A percentile compares a stretch with the other conserved stretches of the same genome.
Evolutionary conservation across 92 coral and sea anemone genomes (phyloP).

Genomic region (Bergia sp.): DNA sequence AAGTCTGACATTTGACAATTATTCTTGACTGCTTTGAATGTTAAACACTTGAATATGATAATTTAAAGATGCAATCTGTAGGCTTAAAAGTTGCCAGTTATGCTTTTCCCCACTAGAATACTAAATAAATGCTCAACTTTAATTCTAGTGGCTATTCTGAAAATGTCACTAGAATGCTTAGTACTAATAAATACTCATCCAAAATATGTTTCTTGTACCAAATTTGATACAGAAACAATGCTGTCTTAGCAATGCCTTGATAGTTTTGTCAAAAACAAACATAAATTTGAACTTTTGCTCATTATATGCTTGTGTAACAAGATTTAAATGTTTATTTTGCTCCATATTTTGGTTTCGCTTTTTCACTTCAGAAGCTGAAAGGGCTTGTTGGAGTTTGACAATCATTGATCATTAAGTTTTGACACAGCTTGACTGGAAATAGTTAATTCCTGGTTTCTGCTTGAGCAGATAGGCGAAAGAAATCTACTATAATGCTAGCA

Average conservation of each 20-base stretch:
- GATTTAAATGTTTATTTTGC: neutral
- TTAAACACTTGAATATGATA: neutral
- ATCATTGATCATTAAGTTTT: too few species aligned
- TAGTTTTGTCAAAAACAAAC: neutral
- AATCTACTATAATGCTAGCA: too few species aligned
- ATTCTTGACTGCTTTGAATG: neutral
- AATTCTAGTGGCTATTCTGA: too few species aligned
- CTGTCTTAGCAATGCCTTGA: neutral
- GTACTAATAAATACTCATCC: too few species aligned
- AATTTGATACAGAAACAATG: too few species aligned
- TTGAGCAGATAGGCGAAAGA: too few species aligned
- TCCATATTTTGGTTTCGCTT: neutral
- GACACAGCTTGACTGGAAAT: neutral
- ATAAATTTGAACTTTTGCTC: neutral
- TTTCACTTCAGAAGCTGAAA: neutral
- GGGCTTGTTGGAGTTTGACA: neutral
- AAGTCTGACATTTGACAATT: neutral
- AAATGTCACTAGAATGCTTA: neutral
- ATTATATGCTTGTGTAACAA: neutral
- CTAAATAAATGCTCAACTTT: too few species aligned
- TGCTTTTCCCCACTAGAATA: neutral
- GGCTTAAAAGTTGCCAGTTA: neutral
- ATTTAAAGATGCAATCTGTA: neutral
- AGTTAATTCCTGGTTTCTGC: too few species aligned
- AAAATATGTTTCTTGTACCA: too few species aligned